phyloP scores from a whole-genome alignment of 1,140 invertebrate genomes.

The Pygmarrhopalites habei region DNA sequence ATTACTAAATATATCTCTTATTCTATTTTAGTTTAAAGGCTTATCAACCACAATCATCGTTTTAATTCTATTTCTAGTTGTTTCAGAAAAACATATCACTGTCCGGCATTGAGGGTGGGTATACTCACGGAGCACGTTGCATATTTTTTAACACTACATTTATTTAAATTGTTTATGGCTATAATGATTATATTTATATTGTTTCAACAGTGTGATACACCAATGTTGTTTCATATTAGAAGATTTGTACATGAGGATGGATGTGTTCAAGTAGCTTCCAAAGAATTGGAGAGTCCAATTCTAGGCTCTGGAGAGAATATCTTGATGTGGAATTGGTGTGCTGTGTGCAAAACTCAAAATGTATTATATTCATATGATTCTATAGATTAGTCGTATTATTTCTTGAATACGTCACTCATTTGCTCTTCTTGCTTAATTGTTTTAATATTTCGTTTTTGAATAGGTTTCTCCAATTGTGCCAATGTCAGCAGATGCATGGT shows the following conservation, averaged over 20 bases:
- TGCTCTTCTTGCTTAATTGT: constrained; percentile 7
- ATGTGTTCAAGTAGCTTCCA: constrained; percentile 61
- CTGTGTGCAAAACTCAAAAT: constrained; percentile 64
- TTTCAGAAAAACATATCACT: constrained; percentile 72
- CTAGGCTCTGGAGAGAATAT: constrained; percentile 49
- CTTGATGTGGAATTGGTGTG: constrained; percentile 83
- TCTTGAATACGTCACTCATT: too few species aligned
- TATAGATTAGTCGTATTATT: too few species aligned
- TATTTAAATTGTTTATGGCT: too few species aligned
- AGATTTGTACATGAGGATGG: constrained; percentile 71
- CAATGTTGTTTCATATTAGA: constrained; percentile 82
- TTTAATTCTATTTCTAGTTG: too few species aligned
- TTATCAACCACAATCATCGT: too few species aligned
- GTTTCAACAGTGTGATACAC: constrained; percentile 65
- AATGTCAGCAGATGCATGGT: constrained; percentile 73
- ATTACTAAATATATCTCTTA: too few species aligned
- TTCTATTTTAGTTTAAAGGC: too few species aligned
- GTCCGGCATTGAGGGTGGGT: too few species aligned
- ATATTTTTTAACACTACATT: too few species aligned
- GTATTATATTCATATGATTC: too few species aligned
- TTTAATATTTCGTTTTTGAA: constrained; percentile 26
- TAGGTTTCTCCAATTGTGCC: constrained; percentile 61
- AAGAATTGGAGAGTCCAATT: constrained; percentile 47
- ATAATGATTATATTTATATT: too few species aligned
- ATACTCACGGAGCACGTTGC: too few species aligned